Evolutionary conservation across 1,140 invertebrate genomes (phyloP), one percentile per base, ranked within the genome.

Genomic region (Octopus sinensis): DNA sequence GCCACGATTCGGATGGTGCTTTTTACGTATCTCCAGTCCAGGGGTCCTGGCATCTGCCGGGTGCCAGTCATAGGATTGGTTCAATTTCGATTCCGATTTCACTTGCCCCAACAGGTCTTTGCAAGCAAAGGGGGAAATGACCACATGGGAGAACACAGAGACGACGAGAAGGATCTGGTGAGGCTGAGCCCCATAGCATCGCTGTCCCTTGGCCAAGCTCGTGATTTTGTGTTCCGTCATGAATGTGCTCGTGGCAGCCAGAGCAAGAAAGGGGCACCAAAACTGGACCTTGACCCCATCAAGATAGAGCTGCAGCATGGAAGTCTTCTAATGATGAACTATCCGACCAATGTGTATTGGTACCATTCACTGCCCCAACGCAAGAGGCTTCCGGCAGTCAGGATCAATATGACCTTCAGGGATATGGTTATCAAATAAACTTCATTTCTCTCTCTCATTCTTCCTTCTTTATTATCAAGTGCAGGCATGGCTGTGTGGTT

Each of bases 121-220:
- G n/a, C n/a, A n/a, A n/a, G n/a, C n/a, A n/a, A n/a, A n/a, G n/a
- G n/a, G 91, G 94, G 94, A 6, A 88, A 87, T 71, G 94, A 95
- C 88, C 92, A 94, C 83, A 95, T 95, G 86, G 94, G 94, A 5
- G 93, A 94, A 87, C 94, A 95, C 85, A 91, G 93, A 85, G 94
- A 95, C 87, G 93, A 94, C 86, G 94, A 95, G 89, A 91, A 92
- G 76, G 94, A 94, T 82, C 88, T 95, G 54, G 93, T 93, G 84
- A 88, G 87, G 12, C 88, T 88, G 13, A 89, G 91, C 62, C 93
- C 94, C 0, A 95, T 95, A 82, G 94, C 94, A 4, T 95, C 94
- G 0, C 85, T 95, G 17, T 94, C 94, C 53, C 90, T 95, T 51
- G 94, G 94, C 5, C 92, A 94, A 87, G 86, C 91, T 68, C 91